Percentiles rank a stretch among this genome's conserved stretches.
These are phyloP conservation scores for Scytalopus superciliaris DNA, from an alignment of 2,113 vertebrate species.

Conservation along the genomic window DNA sequence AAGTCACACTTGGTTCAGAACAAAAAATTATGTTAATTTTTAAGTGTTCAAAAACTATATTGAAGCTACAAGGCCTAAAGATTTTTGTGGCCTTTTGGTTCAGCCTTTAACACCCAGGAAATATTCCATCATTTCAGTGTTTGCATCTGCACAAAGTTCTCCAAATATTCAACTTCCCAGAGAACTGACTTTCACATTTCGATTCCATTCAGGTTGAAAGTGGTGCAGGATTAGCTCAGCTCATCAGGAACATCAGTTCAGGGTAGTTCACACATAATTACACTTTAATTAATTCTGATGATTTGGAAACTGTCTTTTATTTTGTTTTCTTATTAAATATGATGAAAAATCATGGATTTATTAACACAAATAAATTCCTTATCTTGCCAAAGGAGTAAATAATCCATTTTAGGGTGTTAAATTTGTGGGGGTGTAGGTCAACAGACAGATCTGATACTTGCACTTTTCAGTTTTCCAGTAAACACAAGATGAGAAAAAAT, in stretches of 20 bases:
- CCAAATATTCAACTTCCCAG: neutral
- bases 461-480: neutral
- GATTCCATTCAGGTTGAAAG: neutral
- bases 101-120: neutral
- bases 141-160: neutral
- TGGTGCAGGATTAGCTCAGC: neutral
- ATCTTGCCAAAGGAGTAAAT: neutral
- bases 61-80: neutral
- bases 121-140: neutral
- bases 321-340: neutral
- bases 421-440: neutral
- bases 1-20: neutral
- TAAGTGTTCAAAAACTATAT: neutral
- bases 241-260: slow-evolving; percentile 14
- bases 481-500: neutral
- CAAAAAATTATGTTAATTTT: neutral
- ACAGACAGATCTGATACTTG: neutral
- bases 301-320: neutral
- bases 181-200: neutral
- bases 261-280: slow-evolving; percentile 12
- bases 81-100: neutral
- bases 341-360: neutral
- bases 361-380: neutral
- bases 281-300: slow-evolving; percentile 4
- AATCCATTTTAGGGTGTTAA: neutral